A percentile compares a stretch with the other conserved stretches of the same genome.
These are phyloP conservation scores for Antechinus flavipes DNA, from an alignment of 2,113 vertebrate genomes.

Conservation along the genomic window DNA sequence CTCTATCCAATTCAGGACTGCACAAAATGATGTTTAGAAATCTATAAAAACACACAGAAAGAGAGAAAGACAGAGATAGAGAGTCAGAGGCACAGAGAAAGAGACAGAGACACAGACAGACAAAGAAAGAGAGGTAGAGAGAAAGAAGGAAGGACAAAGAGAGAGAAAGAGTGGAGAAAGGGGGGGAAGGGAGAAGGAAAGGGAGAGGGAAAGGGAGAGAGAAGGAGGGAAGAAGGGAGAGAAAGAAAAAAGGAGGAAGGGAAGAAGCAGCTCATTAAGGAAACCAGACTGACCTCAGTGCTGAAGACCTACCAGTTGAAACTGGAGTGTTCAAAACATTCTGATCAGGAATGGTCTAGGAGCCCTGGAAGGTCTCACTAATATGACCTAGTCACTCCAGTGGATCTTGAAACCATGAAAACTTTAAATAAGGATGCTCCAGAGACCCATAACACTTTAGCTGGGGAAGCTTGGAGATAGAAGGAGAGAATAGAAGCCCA, in stretches of 20 bases:
- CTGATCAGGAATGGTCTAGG: neutral
- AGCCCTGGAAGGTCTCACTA: neutral
- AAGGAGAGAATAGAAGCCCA: too few species aligned
- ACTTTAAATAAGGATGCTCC: neutral
- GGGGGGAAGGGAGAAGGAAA: too few species aligned
- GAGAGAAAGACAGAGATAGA: too few species aligned
- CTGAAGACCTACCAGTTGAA: neutral
- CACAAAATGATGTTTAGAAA: neutral
- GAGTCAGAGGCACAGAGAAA: neutral
- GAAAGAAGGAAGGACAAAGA: too few species aligned
- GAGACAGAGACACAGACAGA: neutral
- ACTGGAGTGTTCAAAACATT: neutral
- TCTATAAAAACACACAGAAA: neutral
- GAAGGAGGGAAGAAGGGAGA: too few species aligned
- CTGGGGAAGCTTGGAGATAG: neutral
- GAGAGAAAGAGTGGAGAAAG: too few species aligned
- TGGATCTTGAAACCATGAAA: neutral
- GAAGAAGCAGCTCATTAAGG: too few species aligned
- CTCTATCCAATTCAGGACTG: neutral
- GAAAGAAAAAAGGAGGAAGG: too few species aligned
- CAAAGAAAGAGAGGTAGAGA: neutral
- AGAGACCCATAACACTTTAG: neutral
- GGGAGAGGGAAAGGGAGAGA: too few species aligned
- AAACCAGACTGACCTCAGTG: neutral
- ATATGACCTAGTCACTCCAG: neutral